Base-by-base conservation (phyloP, 2,797 vertebrate species). In the Centropyge bicolor region DNA sequence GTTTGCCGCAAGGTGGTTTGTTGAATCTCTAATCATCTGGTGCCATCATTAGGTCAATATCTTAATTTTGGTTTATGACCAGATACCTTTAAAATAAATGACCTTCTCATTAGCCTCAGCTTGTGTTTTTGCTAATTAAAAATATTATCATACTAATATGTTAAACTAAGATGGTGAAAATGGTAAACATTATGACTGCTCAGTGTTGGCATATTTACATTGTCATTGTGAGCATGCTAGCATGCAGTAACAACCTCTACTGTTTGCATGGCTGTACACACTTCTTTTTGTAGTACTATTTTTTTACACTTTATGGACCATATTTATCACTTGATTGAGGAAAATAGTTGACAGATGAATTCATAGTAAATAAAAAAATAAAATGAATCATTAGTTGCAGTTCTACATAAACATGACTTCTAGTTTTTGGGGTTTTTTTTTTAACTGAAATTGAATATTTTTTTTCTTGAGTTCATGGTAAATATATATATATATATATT, bases 381-480 rank as follows among this genome's bases (percentile, higher is more conserved):
- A 55, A 35, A 64, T 59, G 27, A 35, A 51, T 55, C 1, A 20
- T n/a, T 49, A 12, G 11, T 31, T 59, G 17, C 24, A 62, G 38
- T 43, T 41, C 11, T 70, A 16, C 5, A 38, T 35, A 24, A 38
- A 45, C 51, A 11, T 19, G 6, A 19, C 10, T 66, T 74, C 12
- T 12, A 1, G 19, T n/a, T 36, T n/a, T n/a, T n/a, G n/a, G n/a
- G n/a, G n/a, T n/a, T n/a, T 41, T 59, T 1, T 35, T 59, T 1
- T 35, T 36, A 17, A 14, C 46, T 35, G 7, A 16, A 56, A 31
- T n/a, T 38, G 1, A 71, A 22, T 31, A 67, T 27, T 38, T 40
- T 84, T 78, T 56, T 68, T 62, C 45, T 40, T 10, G 11, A 40
- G 38, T 43, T 74, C 17, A 38, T 17, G 16, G 8, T 43, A 13